Evolutionary conservation across 2,888 invertebrate genomes (phyloP).

Genomic region (Arrhopalites spinosus): DNA sequence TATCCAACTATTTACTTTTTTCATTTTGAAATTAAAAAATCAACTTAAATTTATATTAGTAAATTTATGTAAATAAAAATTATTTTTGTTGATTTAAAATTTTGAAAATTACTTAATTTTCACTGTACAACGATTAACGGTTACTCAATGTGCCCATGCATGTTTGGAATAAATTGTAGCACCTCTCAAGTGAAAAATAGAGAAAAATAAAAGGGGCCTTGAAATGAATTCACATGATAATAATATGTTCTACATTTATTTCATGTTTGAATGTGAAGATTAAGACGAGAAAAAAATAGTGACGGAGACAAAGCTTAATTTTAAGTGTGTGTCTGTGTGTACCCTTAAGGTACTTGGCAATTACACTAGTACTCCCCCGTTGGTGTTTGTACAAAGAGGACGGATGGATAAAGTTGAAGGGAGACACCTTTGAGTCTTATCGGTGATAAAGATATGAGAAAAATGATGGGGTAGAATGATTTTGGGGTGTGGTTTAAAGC

Average conservation of each 20-base stretch:
- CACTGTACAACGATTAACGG: too few relatives aligned
- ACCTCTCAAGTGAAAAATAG: too few relatives aligned
- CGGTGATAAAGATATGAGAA: constrained; percentile 18
- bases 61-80: too few relatives aligned
- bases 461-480: constrained; percentile 7
- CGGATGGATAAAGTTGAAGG: background rate
- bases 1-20: too few relatives aligned
- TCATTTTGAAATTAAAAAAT: too few relatives aligned
- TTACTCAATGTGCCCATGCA: too few relatives aligned
- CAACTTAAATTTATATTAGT: too few relatives aligned
- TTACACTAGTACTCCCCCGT: background rate
- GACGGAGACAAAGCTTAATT: background rate
- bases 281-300: background rate
- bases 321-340: background rate
- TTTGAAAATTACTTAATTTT: too few relatives aligned
- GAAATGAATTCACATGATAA: background rate
- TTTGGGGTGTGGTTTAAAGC: constrained; percentile 23
- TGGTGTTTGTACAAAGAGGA: background rate
- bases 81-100: too few relatives aligned
- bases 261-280: background rate
- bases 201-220: background rate
- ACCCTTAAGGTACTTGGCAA: background rate
- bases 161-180: too few relatives aligned
- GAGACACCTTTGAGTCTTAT: constrained; percentile 7
- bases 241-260: background rate